A percentile compares a stretch with the other conserved stretches of the same genome.
phyloP scores from a whole-genome alignment of 2,888 invertebrate species.

The Diplolepis rosae region DNA sequence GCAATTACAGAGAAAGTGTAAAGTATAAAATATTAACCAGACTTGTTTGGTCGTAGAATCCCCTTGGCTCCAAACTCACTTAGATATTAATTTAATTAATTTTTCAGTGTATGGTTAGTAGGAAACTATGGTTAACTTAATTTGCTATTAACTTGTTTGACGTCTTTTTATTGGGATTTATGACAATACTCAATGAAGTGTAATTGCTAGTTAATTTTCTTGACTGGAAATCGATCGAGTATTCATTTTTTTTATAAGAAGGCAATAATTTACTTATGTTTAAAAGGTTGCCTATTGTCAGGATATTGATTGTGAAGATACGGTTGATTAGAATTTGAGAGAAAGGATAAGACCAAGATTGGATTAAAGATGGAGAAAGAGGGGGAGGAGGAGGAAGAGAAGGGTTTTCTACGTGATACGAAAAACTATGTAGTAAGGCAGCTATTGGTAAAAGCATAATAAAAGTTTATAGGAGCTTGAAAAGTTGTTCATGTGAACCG shows the following conservation, averaged over 20 bases:
- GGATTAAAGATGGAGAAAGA: background rate
- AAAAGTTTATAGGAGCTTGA: constrained; percentile 13
- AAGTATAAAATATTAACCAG: background rate
- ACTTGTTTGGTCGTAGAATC: background rate
- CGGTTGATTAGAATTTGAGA: constrained; percentile 18
- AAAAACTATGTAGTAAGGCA: background rate
- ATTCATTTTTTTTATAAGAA: background rate
- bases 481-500: constrained; percentile 4
- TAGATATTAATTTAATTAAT: constrained; percentile 6
- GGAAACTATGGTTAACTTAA: background rate
- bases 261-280: background rate
- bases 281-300: background rate
- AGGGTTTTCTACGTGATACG: background rate
- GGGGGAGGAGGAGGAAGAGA: background rate
- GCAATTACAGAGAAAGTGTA: background rate
- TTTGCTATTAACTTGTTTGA: background rate
- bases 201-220: background rate
- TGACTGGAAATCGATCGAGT: background rate
- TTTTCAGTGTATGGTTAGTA: background rate
- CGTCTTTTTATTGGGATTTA: background rate
- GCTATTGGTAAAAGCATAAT: constrained; percentile 14
- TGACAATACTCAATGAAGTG: background rate
- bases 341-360: background rate
- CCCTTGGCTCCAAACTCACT: background rate
- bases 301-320: constrained; percentile 8